These are phyloP conservation scores for Microctenopoma lineatum DNA, from an alignment of 2,797 vertebrate genomes.

Conservation along the genomic window DNA sequence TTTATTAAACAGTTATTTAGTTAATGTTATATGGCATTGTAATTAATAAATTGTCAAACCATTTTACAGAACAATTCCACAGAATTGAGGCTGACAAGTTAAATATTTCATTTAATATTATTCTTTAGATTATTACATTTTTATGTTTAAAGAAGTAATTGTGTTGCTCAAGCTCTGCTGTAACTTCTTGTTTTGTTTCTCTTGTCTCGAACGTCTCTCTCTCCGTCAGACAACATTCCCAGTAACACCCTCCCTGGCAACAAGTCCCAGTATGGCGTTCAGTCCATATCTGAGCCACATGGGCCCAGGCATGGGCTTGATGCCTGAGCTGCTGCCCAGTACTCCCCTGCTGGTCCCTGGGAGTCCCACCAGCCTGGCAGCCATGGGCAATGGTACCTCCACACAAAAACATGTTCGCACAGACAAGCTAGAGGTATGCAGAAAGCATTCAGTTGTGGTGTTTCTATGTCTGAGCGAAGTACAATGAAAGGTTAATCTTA, in stretches of 20 bases:
- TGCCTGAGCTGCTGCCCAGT: slow-evolving; percentile 95
- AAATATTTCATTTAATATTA: background rate
- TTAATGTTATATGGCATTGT: background rate
- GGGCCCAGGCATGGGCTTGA: slow-evolving; percentile 92
- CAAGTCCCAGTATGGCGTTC: slow-evolving; percentile 92
- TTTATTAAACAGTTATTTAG: background rate
- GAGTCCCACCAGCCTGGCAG: slow-evolving; percentile 87
- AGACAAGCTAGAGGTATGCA: slow-evolving; percentile 96
- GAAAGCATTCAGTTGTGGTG: slow-evolving; percentile 44
- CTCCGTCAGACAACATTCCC: slow-evolving; percentile 90
- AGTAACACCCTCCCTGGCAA: slow-evolving; percentile 89
- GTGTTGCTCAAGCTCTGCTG: slow-evolving; percentile 1
- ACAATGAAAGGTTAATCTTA: slow-evolving; percentile 53
- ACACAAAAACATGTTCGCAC: slow-evolving; percentile 92
- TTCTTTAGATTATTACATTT: background rate
- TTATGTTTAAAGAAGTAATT: background rate
- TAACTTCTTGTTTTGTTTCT: slow-evolving; percentile 33
- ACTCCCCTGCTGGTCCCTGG: slow-evolving; percentile 92
- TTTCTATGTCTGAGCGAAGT: slow-evolving; percentile 48
- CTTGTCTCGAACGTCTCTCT: slow-evolving; percentile 20
- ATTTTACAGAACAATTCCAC: background rate
- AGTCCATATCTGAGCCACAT: slow-evolving; percentile 95
- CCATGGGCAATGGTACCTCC: slow-evolving; percentile 88
- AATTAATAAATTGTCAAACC: background rate
- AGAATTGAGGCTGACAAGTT: background rate